These are phyloP conservation scores for Hyperoodon ampullatus DNA, from an alignment of 2,113 vertebrate genomes.

Conservation along the genomic window DNA sequence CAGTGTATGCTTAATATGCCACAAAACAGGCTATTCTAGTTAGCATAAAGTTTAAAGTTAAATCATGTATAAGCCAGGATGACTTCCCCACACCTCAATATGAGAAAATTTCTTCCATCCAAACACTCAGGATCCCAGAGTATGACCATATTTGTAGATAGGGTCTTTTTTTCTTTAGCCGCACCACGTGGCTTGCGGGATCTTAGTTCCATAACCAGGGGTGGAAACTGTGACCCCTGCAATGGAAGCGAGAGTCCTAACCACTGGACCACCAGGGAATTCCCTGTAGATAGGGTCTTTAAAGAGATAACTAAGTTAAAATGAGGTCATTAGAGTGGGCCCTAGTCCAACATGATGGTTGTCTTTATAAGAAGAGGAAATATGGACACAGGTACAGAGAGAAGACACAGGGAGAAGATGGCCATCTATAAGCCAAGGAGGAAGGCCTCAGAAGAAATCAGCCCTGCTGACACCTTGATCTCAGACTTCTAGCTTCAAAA, in stretches of 20 bases:
- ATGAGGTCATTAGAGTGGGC: neutral
- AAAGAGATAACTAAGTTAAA: neutral
- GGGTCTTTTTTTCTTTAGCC: neutral
- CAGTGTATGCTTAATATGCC: neutral
- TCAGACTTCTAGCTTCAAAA: neutral
- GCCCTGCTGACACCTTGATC: neutral
- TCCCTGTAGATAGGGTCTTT: neutral
- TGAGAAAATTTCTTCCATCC: neutral
- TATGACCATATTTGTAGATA: neutral
- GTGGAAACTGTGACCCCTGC: neutral
- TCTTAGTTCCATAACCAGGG: neutral
- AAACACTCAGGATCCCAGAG: neutral
- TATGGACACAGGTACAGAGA: neutral
- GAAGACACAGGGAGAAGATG: neutral
- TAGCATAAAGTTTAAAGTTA: neutral
- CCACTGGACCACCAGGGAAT: neutral
- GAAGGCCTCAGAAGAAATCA: neutral
- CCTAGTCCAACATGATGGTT: neutral
- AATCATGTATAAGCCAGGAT: too few relatives aligned
- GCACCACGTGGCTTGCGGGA: neutral
- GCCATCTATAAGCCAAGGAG: neutral
- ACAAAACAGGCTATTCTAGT: neutral
- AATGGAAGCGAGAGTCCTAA: neutral
- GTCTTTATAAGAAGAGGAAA: neutral
- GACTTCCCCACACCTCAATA: too few relatives aligned